A percentile compares a stretch with the other conserved stretches of the same genome.
Conservation (phyloP, 2,888 invertebrate genomes). For the Tipula unca region DNA sequence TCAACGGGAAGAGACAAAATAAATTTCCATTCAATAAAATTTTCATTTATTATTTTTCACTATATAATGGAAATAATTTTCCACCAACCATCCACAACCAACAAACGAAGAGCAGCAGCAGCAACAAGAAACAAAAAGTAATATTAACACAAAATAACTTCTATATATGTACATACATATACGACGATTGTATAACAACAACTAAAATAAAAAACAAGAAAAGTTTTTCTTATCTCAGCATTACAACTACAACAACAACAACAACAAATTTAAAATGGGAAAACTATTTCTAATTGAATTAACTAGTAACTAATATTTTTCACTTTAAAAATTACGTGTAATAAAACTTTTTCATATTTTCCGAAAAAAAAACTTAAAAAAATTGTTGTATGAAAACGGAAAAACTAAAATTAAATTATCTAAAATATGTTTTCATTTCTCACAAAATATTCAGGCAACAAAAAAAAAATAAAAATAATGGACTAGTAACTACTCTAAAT, state of each 20-base stretch:
- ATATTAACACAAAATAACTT: constrained; percentile 4
- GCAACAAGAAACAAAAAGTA: not conserved
- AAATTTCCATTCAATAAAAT: not conserved
- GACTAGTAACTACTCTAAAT: not conserved
- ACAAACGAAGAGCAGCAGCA: not conserved
- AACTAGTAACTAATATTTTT: not conserved
- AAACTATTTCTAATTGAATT: constrained; percentile 8
- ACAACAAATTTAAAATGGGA: not conserved
- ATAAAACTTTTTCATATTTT: constrained; percentile 8
- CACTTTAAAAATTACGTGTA: constrained; percentile 9
- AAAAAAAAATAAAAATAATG: not conserved
- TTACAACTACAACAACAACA: not conserved
- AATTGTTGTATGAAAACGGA: not conserved
- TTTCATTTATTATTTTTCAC: not conserved
- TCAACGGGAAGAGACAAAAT: not conserved
- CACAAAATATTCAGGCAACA: not conserved
- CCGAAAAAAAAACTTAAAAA: not conserved
- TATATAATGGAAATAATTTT: not conserved
- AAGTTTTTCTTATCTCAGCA: not conserved
- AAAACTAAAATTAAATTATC: not conserved
- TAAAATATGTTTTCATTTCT: not conserved
- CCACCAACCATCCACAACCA: not conserved
- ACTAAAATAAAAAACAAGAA: not conserved
- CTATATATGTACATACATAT: not conserved
- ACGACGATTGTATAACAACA: not conserved